Evolutionary conservation across 1,140 invertebrate genomes (phyloP), one percentile per base, ranked within the genome.

Genomic region (Wasmannia auropunctata): DNA sequence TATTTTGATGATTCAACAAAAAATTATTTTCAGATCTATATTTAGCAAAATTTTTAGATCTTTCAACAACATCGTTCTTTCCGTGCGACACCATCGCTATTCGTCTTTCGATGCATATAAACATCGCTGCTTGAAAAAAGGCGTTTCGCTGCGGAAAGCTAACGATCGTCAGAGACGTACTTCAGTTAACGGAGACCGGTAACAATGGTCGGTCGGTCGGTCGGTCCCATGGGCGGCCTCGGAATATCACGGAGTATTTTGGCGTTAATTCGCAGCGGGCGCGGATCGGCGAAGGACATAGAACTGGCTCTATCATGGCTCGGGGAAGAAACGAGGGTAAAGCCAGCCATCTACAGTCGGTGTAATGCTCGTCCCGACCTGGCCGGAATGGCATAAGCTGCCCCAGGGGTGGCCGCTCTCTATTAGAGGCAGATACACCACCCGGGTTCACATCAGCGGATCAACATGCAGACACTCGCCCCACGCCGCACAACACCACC

Each of bases 171-270:
- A 10, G 46, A n/a, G 40, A 51, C 19, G 51, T 56, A 76, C 75
- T 76, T 51, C 43, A 37, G 62, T 81, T 80, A 89, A 90, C 60
- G 67, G 37, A 34, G 54, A 51, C 58, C 10, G 37, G 56, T 67
- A 84, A 60, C 65, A 56, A 80, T 67, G 40, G 76, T 60, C 60
- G 56, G 56, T 43, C 74, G 46, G n/a, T n/a, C n/a, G n/a, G n/a
- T n/a, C n/a, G n/a, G 72, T 90, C 87, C 75, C 75, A 8, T 19
- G 85, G 85, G 85, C 54, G 37, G 54, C 0, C 14, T 2, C 80
- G n/a, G 86, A 91, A 87, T 88, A 91, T 91, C 85, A 49, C 84
- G 10, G 54, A 67, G 87, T 86, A 46, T 88, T 86, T 90, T 74
- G 62, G 54, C 76, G 81, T 91, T 91, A 91, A 91, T 91, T 91